Conservation (phyloP, 1,140 invertebrate genomes). For the Aleiodes sp. region DNA sequence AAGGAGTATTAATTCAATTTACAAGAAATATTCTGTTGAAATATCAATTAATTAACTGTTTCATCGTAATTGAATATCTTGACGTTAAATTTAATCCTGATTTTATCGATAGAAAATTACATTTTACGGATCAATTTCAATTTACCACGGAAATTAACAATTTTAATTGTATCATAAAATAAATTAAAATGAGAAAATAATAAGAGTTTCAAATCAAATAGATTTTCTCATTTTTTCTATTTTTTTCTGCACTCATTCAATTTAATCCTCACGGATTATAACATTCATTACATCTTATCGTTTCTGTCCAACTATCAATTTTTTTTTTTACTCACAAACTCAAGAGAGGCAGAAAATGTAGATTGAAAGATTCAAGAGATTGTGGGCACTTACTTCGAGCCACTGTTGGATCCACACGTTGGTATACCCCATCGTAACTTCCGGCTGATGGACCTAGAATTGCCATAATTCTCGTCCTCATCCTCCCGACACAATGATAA, state of each 20-base stretch:
- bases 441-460: slow-evolving; percentile 21
- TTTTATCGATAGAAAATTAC: slow-evolving; percentile 10
- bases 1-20: neutral
- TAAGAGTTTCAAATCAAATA: too few relatives aligned
- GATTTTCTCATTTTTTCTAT: too few relatives aligned
- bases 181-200: neutral
- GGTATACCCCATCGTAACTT: slow-evolving; percentile 31
- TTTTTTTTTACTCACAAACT: too few relatives aligned
- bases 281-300: too few relatives aligned
- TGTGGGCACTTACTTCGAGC: slow-evolving; percentile 19
- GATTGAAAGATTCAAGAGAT: neutral
- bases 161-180: neutral
- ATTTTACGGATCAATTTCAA: neutral
- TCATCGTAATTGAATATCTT: slow-evolving; percentile 7
- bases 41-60: slow-evolving; percentile 14
- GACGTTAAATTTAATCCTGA: neutral
- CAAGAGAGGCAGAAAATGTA: too few relatives aligned
- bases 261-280: too few relatives aligned
- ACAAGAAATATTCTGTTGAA: neutral
- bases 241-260: too few relatives aligned
- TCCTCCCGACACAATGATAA: slow-evolving; percentile 31
- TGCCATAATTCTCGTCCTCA: neutral
- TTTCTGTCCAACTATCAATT: too few relatives aligned
- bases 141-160: neutral
- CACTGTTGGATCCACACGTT: slow-evolving; percentile 26